These are phyloP conservation scores for Cercopithecus mitis DNA, from an alignment of 2,797 vertebrate species.

Conservation along the genomic window DNA sequence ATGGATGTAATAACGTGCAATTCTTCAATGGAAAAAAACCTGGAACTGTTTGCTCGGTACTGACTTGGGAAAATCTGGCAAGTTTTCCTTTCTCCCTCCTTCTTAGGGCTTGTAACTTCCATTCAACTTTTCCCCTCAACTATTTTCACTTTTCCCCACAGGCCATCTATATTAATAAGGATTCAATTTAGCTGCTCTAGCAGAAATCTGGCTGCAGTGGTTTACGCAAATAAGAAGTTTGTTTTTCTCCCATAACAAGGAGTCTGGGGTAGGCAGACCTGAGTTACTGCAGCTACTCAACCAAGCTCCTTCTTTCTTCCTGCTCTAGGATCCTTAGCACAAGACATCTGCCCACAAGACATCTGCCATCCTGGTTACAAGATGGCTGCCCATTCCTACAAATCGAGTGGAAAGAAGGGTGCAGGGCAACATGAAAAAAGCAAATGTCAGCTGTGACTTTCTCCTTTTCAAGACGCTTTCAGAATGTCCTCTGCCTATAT, in stretches of 20 bases:
- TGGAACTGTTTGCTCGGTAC: neutral
- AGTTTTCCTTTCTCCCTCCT: neutral
- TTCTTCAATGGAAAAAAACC: neutral
- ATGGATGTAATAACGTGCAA: conserved; percentile 5
- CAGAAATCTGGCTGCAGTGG: neutral
- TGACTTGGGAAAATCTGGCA: neutral
- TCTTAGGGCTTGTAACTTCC: neutral
- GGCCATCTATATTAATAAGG: neutral
- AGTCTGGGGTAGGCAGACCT: neutral
- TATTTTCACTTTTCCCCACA: neutral
- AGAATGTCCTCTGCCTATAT: neutral
- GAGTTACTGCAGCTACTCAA: neutral
- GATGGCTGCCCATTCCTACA: neutral
- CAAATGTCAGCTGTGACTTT: neutral
- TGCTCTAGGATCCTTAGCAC: neutral
- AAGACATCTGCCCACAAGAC: neutral
- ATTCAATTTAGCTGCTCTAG: neutral
- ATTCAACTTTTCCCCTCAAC: neutral
- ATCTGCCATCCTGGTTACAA: neutral
- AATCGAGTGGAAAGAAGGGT: neutral
- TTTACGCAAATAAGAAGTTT: neutral
- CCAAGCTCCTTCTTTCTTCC: neutral
- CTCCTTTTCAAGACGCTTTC: neutral
- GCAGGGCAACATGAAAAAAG: neutral
- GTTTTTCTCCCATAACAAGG: neutral